phyloP scores from a whole-genome alignment of 2,888 invertebrate genomes.

The Autographa pulchrina region DNA sequence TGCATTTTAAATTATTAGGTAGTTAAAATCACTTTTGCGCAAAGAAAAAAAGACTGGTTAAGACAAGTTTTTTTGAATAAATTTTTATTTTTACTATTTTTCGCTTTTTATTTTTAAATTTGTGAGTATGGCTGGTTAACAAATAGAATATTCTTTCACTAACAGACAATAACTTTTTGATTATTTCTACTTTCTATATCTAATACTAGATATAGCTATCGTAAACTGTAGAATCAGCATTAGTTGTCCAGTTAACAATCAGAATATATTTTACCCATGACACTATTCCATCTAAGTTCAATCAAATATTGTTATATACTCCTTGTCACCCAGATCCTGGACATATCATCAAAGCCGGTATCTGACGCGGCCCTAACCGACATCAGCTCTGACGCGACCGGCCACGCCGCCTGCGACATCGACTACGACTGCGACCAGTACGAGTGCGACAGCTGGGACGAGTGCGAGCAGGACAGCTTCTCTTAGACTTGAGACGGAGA shows the following conservation, averaged over 20 bases:
- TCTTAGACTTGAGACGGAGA: constrained; percentile 67
- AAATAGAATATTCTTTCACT: too few relatives aligned
- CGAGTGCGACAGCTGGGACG: constrained; percentile 88
- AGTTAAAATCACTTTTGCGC: background rate
- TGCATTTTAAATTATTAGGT: background rate
- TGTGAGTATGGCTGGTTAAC: too few relatives aligned
- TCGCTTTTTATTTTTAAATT: background rate
- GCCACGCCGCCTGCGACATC: constrained; percentile 88
- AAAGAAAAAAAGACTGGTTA: background rate
- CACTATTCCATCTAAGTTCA: too few relatives aligned
- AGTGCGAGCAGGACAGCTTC: constrained; percentile 89
- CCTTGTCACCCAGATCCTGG: constrained; percentile 76
- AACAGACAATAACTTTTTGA: too few relatives aligned
- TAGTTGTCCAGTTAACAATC: too few relatives aligned
- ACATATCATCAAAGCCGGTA: constrained; percentile 87
- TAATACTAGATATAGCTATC: too few relatives aligned
- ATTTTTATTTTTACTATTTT: background rate
- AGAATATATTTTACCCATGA: too few relatives aligned
- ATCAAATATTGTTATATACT: background rate
- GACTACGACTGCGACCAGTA: constrained; percentile 87
- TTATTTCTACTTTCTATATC: too few relatives aligned
- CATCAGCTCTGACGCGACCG: constrained; percentile 88
- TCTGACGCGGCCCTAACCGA: constrained; percentile 86
- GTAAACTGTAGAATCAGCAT: too few relatives aligned
- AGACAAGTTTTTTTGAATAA: background rate